These are phyloP conservation scores for Delichon dasypus DNA, from an alignment of 2,797 vertebrate species.

Conservation along the genomic window DNA sequence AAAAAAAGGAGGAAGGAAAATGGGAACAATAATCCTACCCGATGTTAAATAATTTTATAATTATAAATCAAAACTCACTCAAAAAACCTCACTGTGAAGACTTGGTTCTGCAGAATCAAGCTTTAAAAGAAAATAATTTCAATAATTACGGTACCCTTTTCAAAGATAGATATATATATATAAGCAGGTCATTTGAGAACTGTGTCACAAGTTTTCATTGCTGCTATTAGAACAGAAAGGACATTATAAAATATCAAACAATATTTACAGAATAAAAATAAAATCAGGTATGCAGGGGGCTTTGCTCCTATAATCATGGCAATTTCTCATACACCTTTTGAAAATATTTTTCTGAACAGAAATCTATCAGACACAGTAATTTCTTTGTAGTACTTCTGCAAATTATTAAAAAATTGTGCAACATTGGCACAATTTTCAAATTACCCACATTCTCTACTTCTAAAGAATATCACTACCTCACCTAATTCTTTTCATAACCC, in stretches of 20 bases:
- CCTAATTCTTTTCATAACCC: not conserved
- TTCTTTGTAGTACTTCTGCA: not conserved
- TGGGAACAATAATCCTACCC: not conserved
- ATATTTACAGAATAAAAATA: not conserved
- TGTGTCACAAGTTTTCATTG: not conserved
- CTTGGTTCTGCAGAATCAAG: not conserved
- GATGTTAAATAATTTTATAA: not conserved
- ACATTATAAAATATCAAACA: not conserved
- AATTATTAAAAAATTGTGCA: not conserved
- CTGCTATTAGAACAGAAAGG: not conserved
- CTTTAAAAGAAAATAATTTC: not conserved
- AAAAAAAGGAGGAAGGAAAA: not conserved
- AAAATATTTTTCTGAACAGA: not conserved
- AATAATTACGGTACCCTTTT: not conserved
- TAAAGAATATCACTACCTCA: not conserved
- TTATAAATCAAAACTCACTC: not conserved
- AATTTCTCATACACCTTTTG: not conserved
- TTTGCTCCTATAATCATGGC: not conserved
- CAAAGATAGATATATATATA: not conserved
- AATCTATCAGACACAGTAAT: not conserved
- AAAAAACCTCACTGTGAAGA: not conserved
- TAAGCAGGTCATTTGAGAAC: not conserved
- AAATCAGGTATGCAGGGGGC: not conserved
- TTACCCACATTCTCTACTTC: not conserved
- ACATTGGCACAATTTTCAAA: not conserved